Base-by-base conservation (phyloP, 2,888 invertebrate genomes). In the Pristionchus arcanus region DNA sequence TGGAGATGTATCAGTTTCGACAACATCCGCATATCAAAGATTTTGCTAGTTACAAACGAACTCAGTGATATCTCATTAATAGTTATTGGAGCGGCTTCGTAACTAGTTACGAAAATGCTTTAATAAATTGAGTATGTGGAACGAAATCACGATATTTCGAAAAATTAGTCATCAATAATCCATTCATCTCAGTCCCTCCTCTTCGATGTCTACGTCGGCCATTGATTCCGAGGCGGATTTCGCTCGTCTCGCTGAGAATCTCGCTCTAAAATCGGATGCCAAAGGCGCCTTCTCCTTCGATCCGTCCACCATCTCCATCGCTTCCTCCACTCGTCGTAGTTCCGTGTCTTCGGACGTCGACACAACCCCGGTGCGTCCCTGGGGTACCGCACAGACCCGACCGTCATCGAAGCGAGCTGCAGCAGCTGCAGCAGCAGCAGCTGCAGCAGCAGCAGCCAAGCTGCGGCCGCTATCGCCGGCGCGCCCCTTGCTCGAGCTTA, bases 161-260 rank as follows among this genome's bases (percentile, higher is more conserved):
- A n/a, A n/a, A 42, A 42, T 42, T 42, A 9, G 5, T 42, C 42
- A 42, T 42, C 42, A 34, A 34, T 34, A 63, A 86, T 34, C 34
- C 28, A 59, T 2, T 21, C 16, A 16, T 81, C 68, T 19, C 31
- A 91, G 92, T 89, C 94, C 94, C 3, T 92, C 92, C 63, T 94
- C 94, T 0, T 93, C 94, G 5, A 90, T 93, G 31, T 93, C 93
- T 0, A 92, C 94, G 0, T 93, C 94, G 0, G 95, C 94, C 13
- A 90, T 94, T 21, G 95, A 95, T 89, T 94, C 94, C 71, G 95
- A 95, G 91, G 94, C 94, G 13, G 95, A 95, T 90, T 94, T 95
- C 90, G 95, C 95, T 25, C 86, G 94, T 81, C 90, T 95, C 81
- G 95, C 95, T 13, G 95, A 95, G 84, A 95, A 95, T 90, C 85